Evolutionary conservation across 2,888 invertebrate genomes (phyloP), one percentile per base, ranked within the genome.

Genomic region (Microplitis deprimator): DNA sequence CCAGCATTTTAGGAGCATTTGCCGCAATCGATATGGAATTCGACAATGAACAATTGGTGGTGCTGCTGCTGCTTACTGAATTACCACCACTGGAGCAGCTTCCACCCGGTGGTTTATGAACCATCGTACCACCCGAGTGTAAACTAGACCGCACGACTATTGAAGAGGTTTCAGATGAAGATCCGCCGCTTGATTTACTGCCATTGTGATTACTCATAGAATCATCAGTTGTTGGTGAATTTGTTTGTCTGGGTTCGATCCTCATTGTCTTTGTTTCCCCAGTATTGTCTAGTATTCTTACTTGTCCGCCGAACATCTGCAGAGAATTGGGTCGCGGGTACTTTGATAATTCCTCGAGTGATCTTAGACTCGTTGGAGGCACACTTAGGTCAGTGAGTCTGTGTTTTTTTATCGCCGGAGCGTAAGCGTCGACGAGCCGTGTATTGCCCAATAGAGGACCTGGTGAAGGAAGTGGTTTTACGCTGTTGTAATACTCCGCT

Each of bases 401-500:
- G 77, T 91, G 89, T 82, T 92, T 91, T 86, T 92, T 92, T 59
- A 90, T 81, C 70, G 92, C 91, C 20, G 90, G 87, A 77, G 91
- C 91, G 80, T 91, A 93, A 10, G 92, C 90, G 82, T 96, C 96
- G 16, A 96, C 94, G 60, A 96, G 91, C 71, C 96, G 92, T 1
- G 96, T 96, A 85, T 95, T 95, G 5, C 96, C 96, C 38, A 96
- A 91, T 80, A 96, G 91, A 0, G 96, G 96, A 0, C 96, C 96
- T 0, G 96, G 96, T 4, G 96, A 96, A 65, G 95, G 95, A 68
- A 95, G 89, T 0, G 95, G 95, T 65, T 87, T 87, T 17, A 87
- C 78, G 6, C 83, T 82, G 39, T 80, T 82, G 77, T 87, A 87
- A 77, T 87, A 87, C 79, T 89, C 88, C 65, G 82, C 77, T 64